Evolutionary conservation across 2,113 vertebrate species (phyloP), one percentile per base, ranked within the genome.

Genomic region (Grantiella picta): DNA sequence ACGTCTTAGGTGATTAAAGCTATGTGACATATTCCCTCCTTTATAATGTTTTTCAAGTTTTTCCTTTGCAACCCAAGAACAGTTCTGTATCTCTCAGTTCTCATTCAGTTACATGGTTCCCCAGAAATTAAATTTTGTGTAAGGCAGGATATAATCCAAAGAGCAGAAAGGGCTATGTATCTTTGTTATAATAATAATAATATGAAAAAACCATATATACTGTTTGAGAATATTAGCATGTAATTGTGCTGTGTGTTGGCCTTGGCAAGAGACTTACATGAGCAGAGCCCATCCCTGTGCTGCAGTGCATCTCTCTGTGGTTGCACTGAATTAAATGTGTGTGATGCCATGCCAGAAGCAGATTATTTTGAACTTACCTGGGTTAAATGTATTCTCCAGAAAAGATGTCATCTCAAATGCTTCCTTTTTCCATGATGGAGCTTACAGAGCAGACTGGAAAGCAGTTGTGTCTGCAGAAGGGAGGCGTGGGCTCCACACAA

Each of bases 401-500:
- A 90, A 94, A 77, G 18, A 33, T 45, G 63, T 31, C 15, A 18
- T 33, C 35, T 80, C 29, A 70, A 50, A 33, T 47, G n/a, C 31
- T 42, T 76, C 5, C 0, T 8, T 56, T 85, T 35, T 60, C 31
- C 1, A 2, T 86, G 50, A 25, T 72, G 54, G 45, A 63, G 14
- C 78, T 90, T 47, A 8, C 59, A 66, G 66, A 70, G 71, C 36
- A 88, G 59, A 12, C 38, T 80, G 3, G 1, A 50, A 38, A 93
- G 68, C 2, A 1, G 12, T 52, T 90, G 22, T 90, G 36, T 38
- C 3, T 8, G 50, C 64, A 86, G 61, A 78, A 89, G 31, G 45
- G 40, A 59, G 33, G 11, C 0, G 1, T 50, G 73, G 18, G 28
- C 42, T 61, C 28, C 23, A 70, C 54, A 23, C 1, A 5, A 49